A percentile compares a stretch with the other conserved stretches of the same genome.
These are phyloP conservation scores for Psittacus erithacus DNA, from an alignment of 2,113 vertebrate genomes.

Conservation along the genomic window DNA sequence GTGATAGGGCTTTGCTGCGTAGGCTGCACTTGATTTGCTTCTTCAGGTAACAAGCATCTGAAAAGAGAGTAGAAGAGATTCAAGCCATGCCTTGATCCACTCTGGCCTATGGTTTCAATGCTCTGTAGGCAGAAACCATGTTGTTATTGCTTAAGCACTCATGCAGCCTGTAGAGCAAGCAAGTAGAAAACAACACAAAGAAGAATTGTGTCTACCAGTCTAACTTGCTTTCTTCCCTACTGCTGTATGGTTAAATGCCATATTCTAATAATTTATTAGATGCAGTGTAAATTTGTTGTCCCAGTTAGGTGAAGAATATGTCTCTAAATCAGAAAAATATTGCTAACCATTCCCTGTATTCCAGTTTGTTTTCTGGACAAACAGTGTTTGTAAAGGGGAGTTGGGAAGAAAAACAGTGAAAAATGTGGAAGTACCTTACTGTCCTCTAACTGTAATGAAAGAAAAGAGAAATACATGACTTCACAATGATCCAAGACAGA, in stretches of 20 bases:
- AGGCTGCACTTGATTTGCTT: neutral
- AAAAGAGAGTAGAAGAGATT: neutral
- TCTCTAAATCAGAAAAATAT: neutral
- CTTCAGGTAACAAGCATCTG: neutral
- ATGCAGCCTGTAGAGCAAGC: neutral
- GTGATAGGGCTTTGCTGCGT: neutral
- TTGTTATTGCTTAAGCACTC: neutral
- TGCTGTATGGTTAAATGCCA: neutral
- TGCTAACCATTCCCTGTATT: neutral
- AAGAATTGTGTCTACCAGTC: neutral
- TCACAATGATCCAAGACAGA: neutral
- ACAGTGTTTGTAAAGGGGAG: neutral
- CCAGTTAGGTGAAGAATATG: neutral
- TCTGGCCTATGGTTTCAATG: neutral
- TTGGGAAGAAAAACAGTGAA: neutral
- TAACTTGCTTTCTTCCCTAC: neutral
- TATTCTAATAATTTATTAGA: neutral
- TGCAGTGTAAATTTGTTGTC: neutral
- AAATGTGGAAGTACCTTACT: neutral
- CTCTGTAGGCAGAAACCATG: neutral
- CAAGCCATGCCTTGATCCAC: rapidly evolving
- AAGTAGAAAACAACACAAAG: neutral
- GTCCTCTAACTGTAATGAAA: neutral
- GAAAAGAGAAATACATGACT: neutral
- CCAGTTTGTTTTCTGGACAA: neutral